phyloP scores from a whole-genome alignment of 1,140 invertebrate genomes.

The Pollicipes pollicipes region DNA sequence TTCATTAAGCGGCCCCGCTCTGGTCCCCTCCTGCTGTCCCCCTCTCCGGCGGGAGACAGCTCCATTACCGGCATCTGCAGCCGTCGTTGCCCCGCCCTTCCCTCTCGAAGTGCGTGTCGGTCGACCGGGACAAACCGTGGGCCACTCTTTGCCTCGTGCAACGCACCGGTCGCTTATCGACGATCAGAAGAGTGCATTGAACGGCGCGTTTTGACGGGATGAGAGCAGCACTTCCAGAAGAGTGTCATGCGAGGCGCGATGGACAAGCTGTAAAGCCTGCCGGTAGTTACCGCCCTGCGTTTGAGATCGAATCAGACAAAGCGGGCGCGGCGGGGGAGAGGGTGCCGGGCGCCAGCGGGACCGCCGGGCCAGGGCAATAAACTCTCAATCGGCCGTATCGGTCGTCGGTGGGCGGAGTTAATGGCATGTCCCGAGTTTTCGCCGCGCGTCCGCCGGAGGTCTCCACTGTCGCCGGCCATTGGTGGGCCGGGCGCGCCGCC shows the following conservation, averaged over 20 bases:
- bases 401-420: slow-evolving; percentile 1
- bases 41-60: not conserved
- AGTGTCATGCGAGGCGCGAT: not conserved
- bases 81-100: not conserved
- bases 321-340: not conserved
- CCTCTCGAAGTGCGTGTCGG: no score
- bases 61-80: not conserved
- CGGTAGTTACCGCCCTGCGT: not conserved
- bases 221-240: not conserved
- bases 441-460: not conserved
- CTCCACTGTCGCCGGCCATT: slow-evolving; percentile 1
- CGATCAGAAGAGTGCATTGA: no score
- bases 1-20: not conserved
- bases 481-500: not conserved
- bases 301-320: not conserved
- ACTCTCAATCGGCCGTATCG: not conserved
- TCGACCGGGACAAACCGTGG: no score
- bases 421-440: slow-evolving; percentile 1
- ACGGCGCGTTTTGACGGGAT: not conserved
- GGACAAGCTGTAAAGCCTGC: not conserved
- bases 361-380: not conserved
- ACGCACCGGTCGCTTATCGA: no score
- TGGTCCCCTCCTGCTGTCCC: not conserved
- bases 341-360: not conserved
- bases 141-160: no score